A percentile compares a stretch with the other conserved stretches of the same genome.
Evolutionary conservation across 2,797 vertebrate genomes (phyloP).

Genomic region (Acanthurus tractus): DNA sequence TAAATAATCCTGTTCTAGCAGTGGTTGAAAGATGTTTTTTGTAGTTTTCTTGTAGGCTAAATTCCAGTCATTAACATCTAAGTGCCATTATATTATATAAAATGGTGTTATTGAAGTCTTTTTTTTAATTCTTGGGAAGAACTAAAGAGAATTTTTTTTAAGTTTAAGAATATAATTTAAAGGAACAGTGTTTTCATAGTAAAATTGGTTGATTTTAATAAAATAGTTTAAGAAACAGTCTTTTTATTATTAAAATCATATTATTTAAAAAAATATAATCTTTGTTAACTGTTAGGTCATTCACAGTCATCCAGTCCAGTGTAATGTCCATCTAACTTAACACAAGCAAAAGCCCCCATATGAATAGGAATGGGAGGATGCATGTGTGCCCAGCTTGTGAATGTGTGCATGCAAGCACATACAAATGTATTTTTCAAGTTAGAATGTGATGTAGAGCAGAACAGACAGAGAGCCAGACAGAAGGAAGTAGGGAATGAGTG

Average conservation of each 20-base stretch:
- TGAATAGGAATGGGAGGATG: slow-evolving; percentile 45
- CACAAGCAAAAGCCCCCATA: slow-evolving; percentile 26
- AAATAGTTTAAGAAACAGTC: neutral
- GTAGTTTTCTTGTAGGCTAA: neutral
- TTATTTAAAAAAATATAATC: slow-evolving; percentile 23
- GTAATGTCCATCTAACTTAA: slow-evolving; percentile 42
- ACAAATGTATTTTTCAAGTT: slow-evolving; percentile 66
- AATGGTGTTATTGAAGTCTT: neutral
- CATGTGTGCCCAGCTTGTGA: slow-evolving; percentile 49
- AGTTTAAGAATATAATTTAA: too few relatives aligned
- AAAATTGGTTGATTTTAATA: neutral
- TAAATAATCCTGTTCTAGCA: neutral
- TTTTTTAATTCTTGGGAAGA: neutral
- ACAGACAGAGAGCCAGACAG: slow-evolving; percentile 58
- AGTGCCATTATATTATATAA: neutral
- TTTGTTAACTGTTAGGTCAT: slow-evolving; percentile 14
- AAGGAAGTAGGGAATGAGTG: slow-evolving; percentile 62
- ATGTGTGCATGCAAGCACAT: slow-evolving; percentile 52
- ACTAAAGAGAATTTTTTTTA: neutral
- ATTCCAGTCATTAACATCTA: too few relatives aligned
- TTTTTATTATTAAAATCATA: slow-evolving; percentile 12
- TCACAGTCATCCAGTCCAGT: slow-evolving; percentile 43
- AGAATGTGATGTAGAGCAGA: slow-evolving; percentile 71
- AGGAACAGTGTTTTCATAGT: too few relatives aligned
- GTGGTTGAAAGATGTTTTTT: neutral